Conservation (phyloP, 2,888 invertebrate species). For the Camptogramma bilineatum region DNA sequence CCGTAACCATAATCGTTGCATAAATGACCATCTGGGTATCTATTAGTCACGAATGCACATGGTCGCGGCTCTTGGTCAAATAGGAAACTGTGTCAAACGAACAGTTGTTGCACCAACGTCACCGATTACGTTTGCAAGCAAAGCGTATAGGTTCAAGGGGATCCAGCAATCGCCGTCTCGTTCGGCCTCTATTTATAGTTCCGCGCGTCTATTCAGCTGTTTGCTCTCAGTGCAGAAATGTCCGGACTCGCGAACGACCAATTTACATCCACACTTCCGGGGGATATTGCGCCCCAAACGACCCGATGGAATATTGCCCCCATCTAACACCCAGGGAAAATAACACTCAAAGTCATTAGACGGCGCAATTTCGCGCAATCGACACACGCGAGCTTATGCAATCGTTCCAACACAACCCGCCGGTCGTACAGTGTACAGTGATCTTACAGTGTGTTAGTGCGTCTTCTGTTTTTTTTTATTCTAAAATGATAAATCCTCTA, state of each 20-base stretch:
- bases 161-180: constrained; percentile 80
- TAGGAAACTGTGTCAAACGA: constrained; percentile 82
- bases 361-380: constrained; percentile 70
- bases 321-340: constrained; percentile 56
- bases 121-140: constrained; percentile 71
- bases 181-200: constrained; percentile 82
- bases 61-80: constrained; percentile 77
- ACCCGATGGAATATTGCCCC: constrained; percentile 46
- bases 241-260: constrained; percentile 79
- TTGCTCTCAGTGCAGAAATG: constrained; percentile 82
- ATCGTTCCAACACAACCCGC: constrained; percentile 63
- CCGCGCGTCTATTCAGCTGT: constrained; percentile 78
- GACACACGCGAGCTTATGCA: constrained; percentile 71
- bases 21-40: constrained; percentile 66
- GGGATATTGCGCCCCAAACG: constrained; percentile 53
- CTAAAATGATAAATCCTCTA: constrained; percentile 50
- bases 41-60: constrained; percentile 72
- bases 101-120: constrained; percentile 76
- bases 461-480: constrained; percentile 48
- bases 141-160: constrained; percentile 83
- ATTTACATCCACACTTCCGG: constrained; percentile 62
- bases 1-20: constrained; percentile 52
- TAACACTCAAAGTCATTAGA: constrained; percentile 69
- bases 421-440: constrained; percentile 70
- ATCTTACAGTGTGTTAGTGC: constrained; percentile 67